Base-by-base conservation (phyloP, 1,140 invertebrate species). In the Druon quercuslanigerum region DNA sequence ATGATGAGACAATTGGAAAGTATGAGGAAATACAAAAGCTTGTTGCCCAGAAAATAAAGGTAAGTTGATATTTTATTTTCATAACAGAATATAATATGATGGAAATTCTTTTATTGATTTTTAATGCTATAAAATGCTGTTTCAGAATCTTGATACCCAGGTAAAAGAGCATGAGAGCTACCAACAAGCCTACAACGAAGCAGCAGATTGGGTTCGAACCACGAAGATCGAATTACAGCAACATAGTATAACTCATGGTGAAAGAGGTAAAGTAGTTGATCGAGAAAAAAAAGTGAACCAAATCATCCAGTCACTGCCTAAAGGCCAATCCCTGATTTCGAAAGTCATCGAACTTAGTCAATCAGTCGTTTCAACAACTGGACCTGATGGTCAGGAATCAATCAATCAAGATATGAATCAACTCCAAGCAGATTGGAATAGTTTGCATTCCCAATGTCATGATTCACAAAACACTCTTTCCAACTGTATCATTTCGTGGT, bases 121-220 rank as follows among this genome's bases (percentile, higher is more conserved):
- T 73, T 78, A 70, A 79, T 56, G 52, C 83, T 57, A 12, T 2
- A 11, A 9, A 66, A 72, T 77, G 57, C 5, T 72, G 73, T 76
- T 78, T 20, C 77, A 95, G 91, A 94, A 93, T 82, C 90, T 97
- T 46, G 96, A 97, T 87, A 92, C 94, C 51, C 96, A 98, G 91
- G 96, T 98, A 0, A 95, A 95, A 77, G 94, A 96, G 75, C 97
- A 98, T 82, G 97, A 98, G 83, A 94, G 95, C 80, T 98, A 97
- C 88, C 96, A 96, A 84, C 94, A 94, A 83, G 94, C 94, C 0
- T 96, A 96, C 80, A 95, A 95, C 77, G 95, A 95, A 83, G 95
- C 97, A 79, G 94, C 95, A 66, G 97, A 98, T 79, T 98, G 96
- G 96, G 93, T 99, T n/a, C 93, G 96, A 54, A 95, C 95, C 81